These are phyloP conservation scores for Trachelus tabidus DNA, from an alignment of 2,888 invertebrate genomes.

Conservation along the genomic window DNA sequence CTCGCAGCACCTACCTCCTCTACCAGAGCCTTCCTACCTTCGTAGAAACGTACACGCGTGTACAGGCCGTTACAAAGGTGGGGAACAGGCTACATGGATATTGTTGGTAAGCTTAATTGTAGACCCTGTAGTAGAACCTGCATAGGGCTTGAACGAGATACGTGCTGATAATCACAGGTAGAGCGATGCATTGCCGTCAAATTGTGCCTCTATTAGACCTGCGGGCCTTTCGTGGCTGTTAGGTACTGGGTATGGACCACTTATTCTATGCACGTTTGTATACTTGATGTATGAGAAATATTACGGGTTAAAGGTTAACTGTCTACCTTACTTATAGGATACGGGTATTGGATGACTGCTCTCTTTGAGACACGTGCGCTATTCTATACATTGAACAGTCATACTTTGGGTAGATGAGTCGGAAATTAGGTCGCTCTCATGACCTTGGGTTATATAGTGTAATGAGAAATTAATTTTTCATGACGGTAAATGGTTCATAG, in stretches of 20 bases:
- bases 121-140: constrained; percentile 36
- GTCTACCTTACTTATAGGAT: background rate
- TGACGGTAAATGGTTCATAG: background rate
- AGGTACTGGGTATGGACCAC: background rate
- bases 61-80: background rate
- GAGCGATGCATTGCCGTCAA: constrained; percentile 58
- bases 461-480: background rate
- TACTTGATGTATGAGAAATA: background rate
- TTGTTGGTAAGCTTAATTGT: constrained; percentile 48
- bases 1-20: background rate
- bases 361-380: background rate
- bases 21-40: background rate
- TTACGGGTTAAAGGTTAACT: background rate
- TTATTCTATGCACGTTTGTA: background rate
- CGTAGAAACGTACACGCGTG: background rate
- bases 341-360: background rate
- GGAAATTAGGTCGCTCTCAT: background rate
- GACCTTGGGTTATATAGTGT: background rate
- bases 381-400: background rate
- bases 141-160: constrained; percentile 47
- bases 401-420: background rate
- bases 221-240: background rate
- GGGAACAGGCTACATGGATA: constrained; percentile 27
- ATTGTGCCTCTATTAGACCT: constrained; percentile 46
- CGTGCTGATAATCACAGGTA: constrained; percentile 61